These are phyloP conservation scores for Plutella xylostella DNA, from an alignment of 2,888 invertebrate species.

Conservation along the genomic window DNA sequence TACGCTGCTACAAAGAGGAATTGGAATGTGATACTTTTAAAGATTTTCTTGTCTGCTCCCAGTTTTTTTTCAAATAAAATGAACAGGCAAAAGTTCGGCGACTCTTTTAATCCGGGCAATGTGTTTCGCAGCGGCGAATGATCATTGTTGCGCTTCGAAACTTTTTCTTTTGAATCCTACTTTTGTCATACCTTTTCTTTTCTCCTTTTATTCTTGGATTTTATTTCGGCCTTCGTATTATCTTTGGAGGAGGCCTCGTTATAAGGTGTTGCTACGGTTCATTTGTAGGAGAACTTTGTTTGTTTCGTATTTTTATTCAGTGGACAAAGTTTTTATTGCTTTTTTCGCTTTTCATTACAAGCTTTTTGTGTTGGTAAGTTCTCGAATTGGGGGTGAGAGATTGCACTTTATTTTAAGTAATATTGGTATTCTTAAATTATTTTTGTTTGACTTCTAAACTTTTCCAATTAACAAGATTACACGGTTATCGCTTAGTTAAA, in stretches of 20 bases:
- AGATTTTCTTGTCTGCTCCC: conserved; percentile 21
- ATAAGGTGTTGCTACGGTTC: conserved; percentile 19
- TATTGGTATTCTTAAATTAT: background rate
- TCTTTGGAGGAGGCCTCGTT: conserved; percentile 5
- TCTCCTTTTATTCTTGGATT: conserved; percentile 46
- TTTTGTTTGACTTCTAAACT: background rate
- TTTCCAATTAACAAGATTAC: too few relatives aligned
- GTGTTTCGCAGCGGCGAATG: conserved; percentile 56
- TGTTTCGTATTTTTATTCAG: conserved; percentile 59
- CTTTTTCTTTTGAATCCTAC: conserved; percentile 38
- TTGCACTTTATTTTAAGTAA: background rate
- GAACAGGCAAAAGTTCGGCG: conserved; percentile 19
- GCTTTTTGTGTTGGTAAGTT: background rate
- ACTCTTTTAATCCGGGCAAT: conserved; percentile 53
- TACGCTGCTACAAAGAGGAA: background rate
- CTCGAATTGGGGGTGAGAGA: background rate
- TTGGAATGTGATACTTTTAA: conserved; percentile 1
- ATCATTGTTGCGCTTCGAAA: conserved; percentile 42
- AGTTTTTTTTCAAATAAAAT: conserved; percentile 12
- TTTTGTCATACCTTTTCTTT: conserved; percentile 9
- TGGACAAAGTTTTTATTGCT: conserved; percentile 54
- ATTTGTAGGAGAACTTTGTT: conserved; percentile 42
- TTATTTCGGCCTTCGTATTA: conserved; percentile 28
- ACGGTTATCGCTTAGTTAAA: too few relatives aligned
- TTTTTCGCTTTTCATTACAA: conserved; percentile 29